Evolutionary conservation across 2,888 invertebrate genomes (phyloP).

Genomic region (Galeruca laticollis): DNA sequence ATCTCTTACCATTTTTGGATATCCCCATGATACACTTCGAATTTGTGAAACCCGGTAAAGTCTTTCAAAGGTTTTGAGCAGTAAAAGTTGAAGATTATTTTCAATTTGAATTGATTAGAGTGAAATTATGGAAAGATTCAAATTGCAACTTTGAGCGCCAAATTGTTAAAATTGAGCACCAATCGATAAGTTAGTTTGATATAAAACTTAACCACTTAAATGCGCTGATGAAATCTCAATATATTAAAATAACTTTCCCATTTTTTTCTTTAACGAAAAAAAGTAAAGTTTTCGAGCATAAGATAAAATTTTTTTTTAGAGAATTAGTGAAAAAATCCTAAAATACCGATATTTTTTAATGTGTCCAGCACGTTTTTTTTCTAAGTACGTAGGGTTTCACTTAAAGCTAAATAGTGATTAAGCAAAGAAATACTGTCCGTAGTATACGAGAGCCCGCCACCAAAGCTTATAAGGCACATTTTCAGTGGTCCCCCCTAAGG

Average conservation of each 20-base stretch:
- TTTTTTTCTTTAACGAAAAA: slow-evolving; percentile 14
- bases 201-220: no score
- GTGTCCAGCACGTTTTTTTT: slow-evolving; percentile 48
- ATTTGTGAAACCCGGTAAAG: no score
- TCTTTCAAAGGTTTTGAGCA: no score
- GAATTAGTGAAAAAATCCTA: slow-evolving; percentile 36
- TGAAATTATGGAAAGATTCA: no score
- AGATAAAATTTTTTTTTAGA: neutral
- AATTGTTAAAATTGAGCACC: no score
- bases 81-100: no score
- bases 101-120: no score
- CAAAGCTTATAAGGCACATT: slow-evolving; percentile 64
- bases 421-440: slow-evolving; percentile 63
- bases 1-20: no score
- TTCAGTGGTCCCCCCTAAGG: slow-evolving; percentile 89
- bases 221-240: neutral
- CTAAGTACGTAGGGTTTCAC: slow-evolving; percentile 64
- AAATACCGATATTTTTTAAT: slow-evolving; percentile 43
- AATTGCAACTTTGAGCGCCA: no score
- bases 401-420: slow-evolving; percentile 62
- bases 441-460: slow-evolving; percentile 63
- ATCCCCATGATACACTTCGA: no score
- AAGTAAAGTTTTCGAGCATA: neutral
- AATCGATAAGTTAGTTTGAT: no score
- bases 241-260: neutral